Evolutionary conservation across 2,797 vertebrate species (phyloP), one percentile per base, ranked within the genome.

Genomic region (Buphagus erythrorhynchus): DNA sequence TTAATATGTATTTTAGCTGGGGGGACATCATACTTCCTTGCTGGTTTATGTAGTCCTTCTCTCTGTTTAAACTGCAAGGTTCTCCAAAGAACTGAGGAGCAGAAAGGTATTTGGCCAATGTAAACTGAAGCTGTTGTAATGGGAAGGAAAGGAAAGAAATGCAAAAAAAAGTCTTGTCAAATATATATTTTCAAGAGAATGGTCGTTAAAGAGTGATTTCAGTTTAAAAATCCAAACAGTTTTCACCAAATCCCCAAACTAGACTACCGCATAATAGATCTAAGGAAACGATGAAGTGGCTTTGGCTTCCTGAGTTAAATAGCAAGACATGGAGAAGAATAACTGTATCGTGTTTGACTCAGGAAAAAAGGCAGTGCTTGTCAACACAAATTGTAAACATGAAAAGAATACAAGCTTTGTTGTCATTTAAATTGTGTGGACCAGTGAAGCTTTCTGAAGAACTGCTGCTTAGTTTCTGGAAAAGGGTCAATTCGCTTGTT

Each of bases 301-400:
- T 87, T 88, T 83, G 25, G 3, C 63, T 95, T 16, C 40, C 63
- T 86, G 62, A 14, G 12, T 92, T 89, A 86, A 85, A 84, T 14
- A 80, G 17, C 2, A 25, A 93, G 33, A 71, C 40, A 16, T 79
- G 38, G 29, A 57, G 90, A 81, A 55, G 59, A 87, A 35, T 92
- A 78, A 76, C 51, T 77, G 6, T 25, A 22, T n/a, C 28, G 33
- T 88, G 24, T 36, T 65, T 79, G 46, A 86, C 52, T 85, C 57
- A n/a, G 46, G 28, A 49, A 90, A 77, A 95, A 93, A 75, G 11
- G 6, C 35, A 82, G 40, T 43, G 9, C 40, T 92, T 94, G 59
- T 92, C 86, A 87, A 61, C 52, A 93, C 29, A 92, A 90, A 87
- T 83, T 85, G 71, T 61, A 25, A 51, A 90, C 35, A 86, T 54